These are phyloP conservation scores for Chaetops frenatus DNA, from an alignment of 2,113 vertebrate species.

Conservation along the genomic window DNA sequence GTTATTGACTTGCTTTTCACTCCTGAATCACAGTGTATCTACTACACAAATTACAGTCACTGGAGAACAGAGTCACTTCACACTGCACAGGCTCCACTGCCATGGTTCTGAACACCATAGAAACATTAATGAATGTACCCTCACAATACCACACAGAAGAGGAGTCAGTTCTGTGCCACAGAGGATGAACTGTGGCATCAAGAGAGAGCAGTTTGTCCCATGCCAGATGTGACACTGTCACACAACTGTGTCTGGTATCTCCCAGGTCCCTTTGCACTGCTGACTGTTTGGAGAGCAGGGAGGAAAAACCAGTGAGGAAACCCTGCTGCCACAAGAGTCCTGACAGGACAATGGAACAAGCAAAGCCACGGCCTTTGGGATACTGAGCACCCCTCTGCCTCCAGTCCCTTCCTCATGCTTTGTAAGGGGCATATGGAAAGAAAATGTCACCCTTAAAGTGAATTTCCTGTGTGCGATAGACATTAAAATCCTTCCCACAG, in stretches of 20 bases:
- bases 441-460: neutral
- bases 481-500: neutral
- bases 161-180: neutral
- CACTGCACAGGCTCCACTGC: neutral
- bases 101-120: neutral
- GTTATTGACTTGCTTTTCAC: neutral
- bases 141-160: neutral
- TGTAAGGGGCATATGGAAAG: neutral
- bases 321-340: neutral
- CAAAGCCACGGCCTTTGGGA: neutral
- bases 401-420: neutral
- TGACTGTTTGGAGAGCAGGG: neutral
- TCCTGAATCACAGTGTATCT: neutral
- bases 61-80: neutral
- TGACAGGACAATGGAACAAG: neutral
- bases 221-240: neutral
- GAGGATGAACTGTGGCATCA: neutral
- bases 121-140: neutral
- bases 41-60: neutral
- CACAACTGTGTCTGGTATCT: accelerated
- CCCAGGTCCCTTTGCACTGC: neutral
- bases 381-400: neutral
- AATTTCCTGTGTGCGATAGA: neutral
- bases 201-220: neutral
- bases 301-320: neutral